Conservation (phyloP, 1,140 invertebrate genomes). For the Heliothis virescens region DNA sequence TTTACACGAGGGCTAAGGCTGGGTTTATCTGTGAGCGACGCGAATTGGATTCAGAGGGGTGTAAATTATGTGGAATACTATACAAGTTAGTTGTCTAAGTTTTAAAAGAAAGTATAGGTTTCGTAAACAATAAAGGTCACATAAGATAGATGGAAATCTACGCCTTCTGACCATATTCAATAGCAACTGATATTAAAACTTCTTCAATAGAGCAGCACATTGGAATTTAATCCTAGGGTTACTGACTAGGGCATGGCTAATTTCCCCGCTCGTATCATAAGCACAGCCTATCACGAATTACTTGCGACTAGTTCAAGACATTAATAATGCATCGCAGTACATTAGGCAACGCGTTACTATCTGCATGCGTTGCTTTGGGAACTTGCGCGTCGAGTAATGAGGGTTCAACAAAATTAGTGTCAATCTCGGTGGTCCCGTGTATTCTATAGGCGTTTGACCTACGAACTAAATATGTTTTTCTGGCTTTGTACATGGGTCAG, state of each 20-base stretch:
- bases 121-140: too few relatives aligned
- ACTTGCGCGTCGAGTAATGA: neutral
- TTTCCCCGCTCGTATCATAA: neutral
- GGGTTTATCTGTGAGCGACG: neutral
- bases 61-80: neutral
- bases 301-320: slow-evolving; percentile 1
- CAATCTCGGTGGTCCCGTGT: neutral
- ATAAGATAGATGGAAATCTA: too few relatives aligned
- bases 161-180: too few relatives aligned
- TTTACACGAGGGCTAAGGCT: slow-evolving; percentile 23
- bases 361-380: slow-evolving; percentile 31
- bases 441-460: neutral
- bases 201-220: too few relatives aligned
- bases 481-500: neutral
- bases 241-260: neutral
- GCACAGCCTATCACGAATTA: slow-evolving; percentile 2
- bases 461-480: neutral
- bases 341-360: slow-evolving; percentile 22
- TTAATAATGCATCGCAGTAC: slow-evolving; percentile 45
- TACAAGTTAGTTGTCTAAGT: too few relatives aligned
- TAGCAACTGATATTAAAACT: too few relatives aligned
- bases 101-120: too few relatives aligned
- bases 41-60: neutral
- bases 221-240: too few relatives aligned
- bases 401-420: neutral